Base-by-base conservation (phyloP, 2,888 invertebrate genomes). In the Caenorhabditis sp. region DNA sequence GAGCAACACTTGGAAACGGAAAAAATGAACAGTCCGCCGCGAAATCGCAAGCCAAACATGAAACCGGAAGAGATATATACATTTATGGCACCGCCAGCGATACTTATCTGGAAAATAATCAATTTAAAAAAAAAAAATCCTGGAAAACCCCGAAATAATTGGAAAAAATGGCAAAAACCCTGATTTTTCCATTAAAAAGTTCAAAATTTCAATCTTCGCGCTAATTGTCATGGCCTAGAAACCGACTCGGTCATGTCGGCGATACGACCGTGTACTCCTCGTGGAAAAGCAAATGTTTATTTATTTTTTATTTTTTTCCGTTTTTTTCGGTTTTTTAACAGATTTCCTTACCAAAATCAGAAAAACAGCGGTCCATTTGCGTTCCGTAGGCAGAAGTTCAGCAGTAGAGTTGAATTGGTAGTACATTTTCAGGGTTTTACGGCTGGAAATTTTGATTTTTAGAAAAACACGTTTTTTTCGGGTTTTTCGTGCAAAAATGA, bases 21-120 rank as follows among this genome's bases (percentile, higher is more conserved):
- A n/a, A 76, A 67, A 22, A 76, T 53, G 44, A 76, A 67, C 37
- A 76, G 68, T 40, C 67, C 76, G 32, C 76, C 76, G n/a, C 76
- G 60, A 15, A 67, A 76, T 2, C 53, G 40, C 0, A 76, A 44
- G 18, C 76, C 76, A 35, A 76, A 76, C 60, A 76, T 51, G 44
- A 76, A 76, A 9, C 76, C 76, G 11, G 76, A 76, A 9, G 60
- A 67, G 37, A 76, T 76, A 22, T 76, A 76, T 1, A 50, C 67
- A 50, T 76, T 76, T n/a, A 76, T 24, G 0, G 28, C 44, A 2
- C 76, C 76, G 20, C 61, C 76, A 0, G 35, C 60, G 6, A 47
- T 15, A 35, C 76, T 76, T 32, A 67, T 76, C 76, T 76, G 47
- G 32, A 67, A 67, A 22, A 5, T 13, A 6, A 11, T 1, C 11